Conservation (phyloP, 2,113 vertebrate species). For the Syngnathus scovelli region DNA sequence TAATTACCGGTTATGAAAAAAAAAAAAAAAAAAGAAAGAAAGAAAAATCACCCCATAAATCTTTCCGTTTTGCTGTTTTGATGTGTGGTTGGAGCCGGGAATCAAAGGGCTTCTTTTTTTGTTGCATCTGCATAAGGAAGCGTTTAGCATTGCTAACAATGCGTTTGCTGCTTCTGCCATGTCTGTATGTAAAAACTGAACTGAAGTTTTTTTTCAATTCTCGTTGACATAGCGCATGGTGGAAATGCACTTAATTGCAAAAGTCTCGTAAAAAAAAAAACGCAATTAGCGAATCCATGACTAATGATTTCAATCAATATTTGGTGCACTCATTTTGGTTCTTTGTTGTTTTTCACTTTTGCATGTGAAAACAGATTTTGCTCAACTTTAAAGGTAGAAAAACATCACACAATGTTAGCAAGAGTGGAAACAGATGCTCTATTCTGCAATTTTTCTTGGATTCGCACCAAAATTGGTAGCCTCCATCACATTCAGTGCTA, state of each 20-base stretch:
- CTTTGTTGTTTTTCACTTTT: not conserved
- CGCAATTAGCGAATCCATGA: too few species aligned
- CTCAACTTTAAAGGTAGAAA: not conserved
- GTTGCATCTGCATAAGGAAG: slow-evolving; percentile 33
- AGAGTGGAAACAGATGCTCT: not conserved
- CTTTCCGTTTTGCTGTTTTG: slow-evolving; percentile 6
- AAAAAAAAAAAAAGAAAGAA: too few species aligned
- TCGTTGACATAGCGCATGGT: too few species aligned
- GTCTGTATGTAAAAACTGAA: slow-evolving; percentile 31
- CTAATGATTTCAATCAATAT: too few species aligned
- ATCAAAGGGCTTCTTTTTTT: slow-evolving; percentile 1
- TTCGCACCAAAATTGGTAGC: not conserved
- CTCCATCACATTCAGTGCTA: not conserved
- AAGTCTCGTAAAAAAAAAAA: too few species aligned
- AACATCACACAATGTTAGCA: not conserved
- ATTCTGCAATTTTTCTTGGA: not conserved
- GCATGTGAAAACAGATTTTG: too few species aligned
- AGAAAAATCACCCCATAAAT: not conserved
- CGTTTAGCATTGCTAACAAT: slow-evolving; percentile 35
- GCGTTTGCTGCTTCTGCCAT: slow-evolving; percentile 31
- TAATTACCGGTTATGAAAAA: not conserved
- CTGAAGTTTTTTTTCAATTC: not conserved
- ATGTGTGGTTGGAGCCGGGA: not conserved
- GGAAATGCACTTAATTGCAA: too few species aligned
- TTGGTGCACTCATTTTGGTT: too few species aligned